A percentile compares a stretch with the other conserved stretches of the same genome.
Conservation (phyloP, 2,888 invertebrate species). For the Neoitamus cyanurus region DNA sequence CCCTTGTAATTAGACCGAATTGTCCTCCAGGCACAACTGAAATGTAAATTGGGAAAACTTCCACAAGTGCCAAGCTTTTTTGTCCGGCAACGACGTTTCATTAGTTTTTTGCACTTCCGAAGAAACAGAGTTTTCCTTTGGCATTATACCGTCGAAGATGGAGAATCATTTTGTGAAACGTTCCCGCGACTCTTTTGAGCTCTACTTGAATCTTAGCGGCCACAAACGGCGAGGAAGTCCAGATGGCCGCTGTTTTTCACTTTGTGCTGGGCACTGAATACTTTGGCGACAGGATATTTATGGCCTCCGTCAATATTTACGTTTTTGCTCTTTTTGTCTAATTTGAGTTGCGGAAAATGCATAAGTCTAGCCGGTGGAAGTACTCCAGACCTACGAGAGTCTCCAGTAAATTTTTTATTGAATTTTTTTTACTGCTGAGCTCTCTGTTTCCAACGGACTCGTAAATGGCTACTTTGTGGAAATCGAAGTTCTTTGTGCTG, state of each 20-base stretch:
- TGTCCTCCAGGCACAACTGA: constrained; percentile 23
- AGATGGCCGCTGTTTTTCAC: background rate
- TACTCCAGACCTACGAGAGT: background rate
- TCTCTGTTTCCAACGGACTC: background rate
- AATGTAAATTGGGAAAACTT: constrained; percentile 29
- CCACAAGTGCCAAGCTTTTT: background rate
- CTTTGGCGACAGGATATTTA: background rate
- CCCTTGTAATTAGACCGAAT: constrained; percentile 21
- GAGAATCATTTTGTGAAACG: background rate
- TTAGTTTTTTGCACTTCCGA: background rate
- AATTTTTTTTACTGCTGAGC: background rate
- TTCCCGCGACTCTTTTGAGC: background rate
- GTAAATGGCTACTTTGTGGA: background rate
- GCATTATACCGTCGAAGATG: background rate
- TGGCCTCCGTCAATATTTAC: background rate
- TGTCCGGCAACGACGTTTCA: background rate
- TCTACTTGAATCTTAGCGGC: background rate
- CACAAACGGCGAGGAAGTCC: background rate
- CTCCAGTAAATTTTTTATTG: background rate
- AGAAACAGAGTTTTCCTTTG: background rate
- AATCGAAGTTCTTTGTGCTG: background rate
- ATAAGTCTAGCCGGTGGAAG: background rate
- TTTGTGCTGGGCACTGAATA: background rate
- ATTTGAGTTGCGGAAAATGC: background rate
- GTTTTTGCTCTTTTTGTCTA: background rate